A percentile compares a stretch with the other conserved stretches of the same genome.
Evolutionary conservation across 2,888 invertebrate species (phyloP).

Genomic region (Diarsia rubi): DNA sequence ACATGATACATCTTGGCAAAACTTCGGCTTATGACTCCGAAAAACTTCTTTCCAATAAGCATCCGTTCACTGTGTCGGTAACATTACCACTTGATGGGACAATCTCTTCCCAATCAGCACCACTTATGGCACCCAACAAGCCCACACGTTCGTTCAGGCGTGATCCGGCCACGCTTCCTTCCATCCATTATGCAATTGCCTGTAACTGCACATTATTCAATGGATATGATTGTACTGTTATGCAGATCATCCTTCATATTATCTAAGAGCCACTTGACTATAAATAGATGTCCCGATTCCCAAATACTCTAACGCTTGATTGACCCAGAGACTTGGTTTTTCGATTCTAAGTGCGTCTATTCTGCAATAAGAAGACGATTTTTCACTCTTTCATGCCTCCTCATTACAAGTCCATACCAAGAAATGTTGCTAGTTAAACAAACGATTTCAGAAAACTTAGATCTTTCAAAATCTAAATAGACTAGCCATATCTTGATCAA

Average conservation of each 20-base stretch:
- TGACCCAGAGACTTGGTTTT: not conserved
- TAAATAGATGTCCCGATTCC: slow-evolving; percentile 32
- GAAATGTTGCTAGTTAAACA: not conserved
- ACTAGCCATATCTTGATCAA: slow-evolving; percentile 15
- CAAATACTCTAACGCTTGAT: slow-evolving; percentile 12
- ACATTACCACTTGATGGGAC: not conserved
- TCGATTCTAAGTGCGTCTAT: not conserved
- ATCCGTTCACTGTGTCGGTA: not conserved
- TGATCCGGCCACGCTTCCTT: slow-evolving; percentile 36
- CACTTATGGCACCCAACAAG: slow-evolving; percentile 25
- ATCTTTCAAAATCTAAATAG: slow-evolving; percentile 5
- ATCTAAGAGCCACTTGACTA: slow-evolving; percentile 30
- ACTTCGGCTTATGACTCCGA: not conserved
- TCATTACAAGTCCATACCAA: no score
- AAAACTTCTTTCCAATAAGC: not conserved
- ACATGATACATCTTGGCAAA: not conserved
- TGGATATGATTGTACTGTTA: slow-evolving; percentile 26
- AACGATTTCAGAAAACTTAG: not conserved
- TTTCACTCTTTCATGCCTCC: no score
- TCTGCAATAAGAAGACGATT: not conserved
- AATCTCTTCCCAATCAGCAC: not conserved
- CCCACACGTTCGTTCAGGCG: slow-evolving; percentile 22
- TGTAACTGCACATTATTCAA: slow-evolving; percentile 51
- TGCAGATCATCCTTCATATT: slow-evolving; percentile 42
- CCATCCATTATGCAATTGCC: slow-evolving; percentile 50